Evolutionary conservation across 2,797 vertebrate species (phyloP), one percentile per base, ranked within the genome.

Genomic region (Xenops minutus): DNA sequence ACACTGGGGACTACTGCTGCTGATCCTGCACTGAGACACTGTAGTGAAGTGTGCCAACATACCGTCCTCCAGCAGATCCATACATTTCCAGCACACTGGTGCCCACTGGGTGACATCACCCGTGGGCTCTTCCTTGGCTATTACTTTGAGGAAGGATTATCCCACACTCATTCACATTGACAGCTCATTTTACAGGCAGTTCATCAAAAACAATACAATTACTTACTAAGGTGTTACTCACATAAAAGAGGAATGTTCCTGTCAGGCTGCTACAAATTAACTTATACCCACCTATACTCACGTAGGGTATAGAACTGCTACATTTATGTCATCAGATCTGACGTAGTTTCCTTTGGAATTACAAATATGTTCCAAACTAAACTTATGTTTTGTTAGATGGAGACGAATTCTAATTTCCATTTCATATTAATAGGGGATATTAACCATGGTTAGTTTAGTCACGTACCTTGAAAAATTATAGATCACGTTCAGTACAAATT

Each of bases 391-490:
- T 55, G 52, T 90, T 93, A 76, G 27, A 87, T 4, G 15, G 29
- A 81, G 80, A 67, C 69, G 41, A 82, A 61, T 61, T 89, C 36
- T 78, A 72, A 96, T 94, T 92, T 85, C 49, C 64, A 89, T 87
- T 85, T 84, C 59, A 22, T 59, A 80, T 89, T 93, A 88, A 79
- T 2, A 5, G 29, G 8, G 41, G 88, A 54, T 79, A 95, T 86
- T 92, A 96, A 85, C 80, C 37, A 62, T 0, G 34, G 85, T 90
- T 86, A 79, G 51, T 85, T 92, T 92, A 95, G 80, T 80, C 64
- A 88, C 52, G 56, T 44, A 93, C 68, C 88, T 90, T 92, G 90
- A 95, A 96, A 94, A 95, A 94, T 94, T 86, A 92, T 12, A 81
- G 66, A 55, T 76, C 59, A 59, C 12, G 32, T 78, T 94, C 76